Percentiles rank a stretch among this genome's conserved stretches.
These are phyloP conservation scores for Euphonia xanthogaster DNA, from an alignment of 2,797 vertebrate genomes.

Conservation along the genomic window DNA sequence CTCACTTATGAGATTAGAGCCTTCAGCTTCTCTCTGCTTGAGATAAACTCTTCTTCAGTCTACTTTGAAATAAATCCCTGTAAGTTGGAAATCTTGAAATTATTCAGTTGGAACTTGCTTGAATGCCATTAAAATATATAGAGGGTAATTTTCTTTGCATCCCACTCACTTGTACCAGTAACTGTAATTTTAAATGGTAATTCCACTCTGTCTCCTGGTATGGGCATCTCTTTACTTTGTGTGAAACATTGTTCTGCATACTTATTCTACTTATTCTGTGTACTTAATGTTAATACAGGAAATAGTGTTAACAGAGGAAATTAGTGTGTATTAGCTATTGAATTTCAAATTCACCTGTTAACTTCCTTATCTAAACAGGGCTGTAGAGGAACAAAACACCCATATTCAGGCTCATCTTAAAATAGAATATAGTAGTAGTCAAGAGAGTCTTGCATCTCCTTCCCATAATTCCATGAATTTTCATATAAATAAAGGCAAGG, in stretches of 20 bases:
- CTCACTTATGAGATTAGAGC: neutral
- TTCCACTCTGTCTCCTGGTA: neutral
- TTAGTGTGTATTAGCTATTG: conserved; percentile 19
- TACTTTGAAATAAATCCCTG: neutral
- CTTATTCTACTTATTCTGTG: neutral
- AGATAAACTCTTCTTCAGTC: neutral
- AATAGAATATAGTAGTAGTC: neutral
- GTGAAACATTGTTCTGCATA: neutral
- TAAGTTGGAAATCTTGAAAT: neutral
- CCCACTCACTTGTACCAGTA: neutral
- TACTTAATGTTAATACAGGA: conserved; percentile 13
- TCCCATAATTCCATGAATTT: neutral
- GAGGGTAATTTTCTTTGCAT: neutral
- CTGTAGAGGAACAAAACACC: neutral
- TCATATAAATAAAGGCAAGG: neutral
- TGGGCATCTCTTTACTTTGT: neutral
- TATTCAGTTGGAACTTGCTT: neutral
- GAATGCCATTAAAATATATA: neutral
- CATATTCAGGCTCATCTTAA: neutral
- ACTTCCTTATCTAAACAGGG: conserved; percentile 36
- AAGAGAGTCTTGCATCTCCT: neutral
- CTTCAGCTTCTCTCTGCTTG: neutral
- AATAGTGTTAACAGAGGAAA: conserved; percentile 35
- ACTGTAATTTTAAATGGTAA: neutral
- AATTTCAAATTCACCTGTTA: conserved; percentile 42